phyloP scores from a whole-genome alignment of 2,797 vertebrate species.

The Paratrypauchen microcephalus region DNA sequence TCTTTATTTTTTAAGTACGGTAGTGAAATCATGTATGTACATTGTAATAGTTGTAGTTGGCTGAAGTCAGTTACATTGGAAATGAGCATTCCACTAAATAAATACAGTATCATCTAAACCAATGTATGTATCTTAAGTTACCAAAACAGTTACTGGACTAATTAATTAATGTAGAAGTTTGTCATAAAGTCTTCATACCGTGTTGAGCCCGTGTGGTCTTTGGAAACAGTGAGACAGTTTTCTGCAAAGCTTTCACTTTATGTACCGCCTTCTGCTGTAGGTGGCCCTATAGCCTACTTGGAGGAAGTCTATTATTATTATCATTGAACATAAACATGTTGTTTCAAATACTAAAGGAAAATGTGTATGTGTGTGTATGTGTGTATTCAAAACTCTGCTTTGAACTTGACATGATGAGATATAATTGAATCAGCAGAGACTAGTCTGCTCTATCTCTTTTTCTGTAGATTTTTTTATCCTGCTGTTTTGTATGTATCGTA shows the following conservation, averaged over 20 bases:
- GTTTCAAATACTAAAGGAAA: not conserved
- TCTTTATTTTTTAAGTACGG: too few relatives aligned
- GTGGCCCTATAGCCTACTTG: not conserved
- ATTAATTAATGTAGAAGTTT: not conserved
- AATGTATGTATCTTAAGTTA: not conserved
- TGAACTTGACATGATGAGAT: not conserved
- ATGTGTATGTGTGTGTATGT: not conserved
- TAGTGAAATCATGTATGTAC: not conserved
- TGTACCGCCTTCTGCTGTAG: constrained; percentile 24
- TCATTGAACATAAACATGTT: too few relatives aligned
- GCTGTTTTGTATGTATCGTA: too few relatives aligned
- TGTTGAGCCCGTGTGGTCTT: constrained; percentile 15
- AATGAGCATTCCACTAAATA: not conserved
- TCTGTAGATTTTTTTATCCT: too few relatives aligned
- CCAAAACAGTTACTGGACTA: constrained; percentile 5
- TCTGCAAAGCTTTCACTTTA: constrained; percentile 18
- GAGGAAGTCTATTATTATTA: too few relatives aligned
- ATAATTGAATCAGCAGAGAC: not conserved
- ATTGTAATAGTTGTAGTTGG: not conserved
- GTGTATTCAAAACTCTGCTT: too few relatives aligned
- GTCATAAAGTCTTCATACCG: constrained; percentile 31
- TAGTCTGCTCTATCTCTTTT: not conserved
- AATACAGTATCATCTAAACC: not conserved
- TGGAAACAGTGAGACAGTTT: constrained; percentile 21
- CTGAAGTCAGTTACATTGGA: not conserved